Conservation (phyloP, 2,888 invertebrate species). For the Rhorus exstirpatorius region DNA sequence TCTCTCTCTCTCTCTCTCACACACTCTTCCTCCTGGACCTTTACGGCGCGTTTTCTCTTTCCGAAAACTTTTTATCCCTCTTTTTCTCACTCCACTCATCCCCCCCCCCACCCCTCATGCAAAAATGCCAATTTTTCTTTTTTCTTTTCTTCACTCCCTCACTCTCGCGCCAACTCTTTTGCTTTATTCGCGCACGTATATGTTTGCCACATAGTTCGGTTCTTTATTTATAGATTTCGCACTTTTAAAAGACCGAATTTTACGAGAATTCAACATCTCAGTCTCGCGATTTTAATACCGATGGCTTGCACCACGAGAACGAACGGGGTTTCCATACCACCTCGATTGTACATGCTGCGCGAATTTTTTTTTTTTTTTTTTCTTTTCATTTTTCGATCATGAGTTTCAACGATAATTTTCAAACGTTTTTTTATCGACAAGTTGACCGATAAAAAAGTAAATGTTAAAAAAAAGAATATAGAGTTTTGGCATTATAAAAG, state of each 20-base stretch:
- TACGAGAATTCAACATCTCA: conserved; percentile 49
- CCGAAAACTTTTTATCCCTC: neutral
- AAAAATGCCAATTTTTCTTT: neutral
- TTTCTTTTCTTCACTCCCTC: conserved; percentile 2
- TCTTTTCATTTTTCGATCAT: too few relatives aligned
- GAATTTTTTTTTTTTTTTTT: too few relatives aligned
- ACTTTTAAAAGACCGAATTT: conserved; percentile 74
- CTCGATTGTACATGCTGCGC: neutral
- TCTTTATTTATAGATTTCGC: conserved; percentile 79
- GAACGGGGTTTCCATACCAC: neutral
- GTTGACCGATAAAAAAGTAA: too few relatives aligned
- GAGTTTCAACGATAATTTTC: too few relatives aligned
- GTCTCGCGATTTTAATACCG: conserved; percentile 26
- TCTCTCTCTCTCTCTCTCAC: conserved; percentile 8
- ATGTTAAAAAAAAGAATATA: too few relatives aligned
- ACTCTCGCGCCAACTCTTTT: neutral
- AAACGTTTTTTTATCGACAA: too few relatives aligned
- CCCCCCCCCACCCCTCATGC: neutral
- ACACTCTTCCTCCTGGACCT: conserved; percentile 1
- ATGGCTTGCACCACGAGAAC: neutral
- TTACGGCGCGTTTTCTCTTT: neutral
- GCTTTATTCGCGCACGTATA: conserved; percentile 15
- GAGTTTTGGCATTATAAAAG: too few relatives aligned
- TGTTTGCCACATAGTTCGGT: conserved; percentile 69
- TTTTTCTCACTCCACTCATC: too few relatives aligned